Conservation (phyloP, 2,113 vertebrate genomes). For the Pituophis catenifer region DNA sequence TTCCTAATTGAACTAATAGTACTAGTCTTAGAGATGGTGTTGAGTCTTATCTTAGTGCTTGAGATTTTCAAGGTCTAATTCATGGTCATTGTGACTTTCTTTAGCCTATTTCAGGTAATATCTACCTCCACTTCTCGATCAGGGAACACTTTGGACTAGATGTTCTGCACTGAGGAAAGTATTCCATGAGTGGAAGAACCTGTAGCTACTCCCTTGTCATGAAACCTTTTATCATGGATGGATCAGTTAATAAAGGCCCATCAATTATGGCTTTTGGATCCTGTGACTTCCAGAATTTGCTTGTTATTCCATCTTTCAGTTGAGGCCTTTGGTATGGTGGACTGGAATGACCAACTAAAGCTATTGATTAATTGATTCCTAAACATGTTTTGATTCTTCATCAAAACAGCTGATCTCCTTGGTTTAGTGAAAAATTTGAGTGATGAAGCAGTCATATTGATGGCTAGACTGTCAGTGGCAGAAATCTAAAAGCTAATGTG, state of each 20-base stretch:
- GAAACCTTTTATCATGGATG: neutral
- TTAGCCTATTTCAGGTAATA: neutral
- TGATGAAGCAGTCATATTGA: neutral
- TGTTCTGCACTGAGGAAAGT: neutral
- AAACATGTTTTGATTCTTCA: neutral
- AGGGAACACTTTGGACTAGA: neutral
- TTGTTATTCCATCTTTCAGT: neutral
- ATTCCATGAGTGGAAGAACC: neutral
- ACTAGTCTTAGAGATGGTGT: neutral
- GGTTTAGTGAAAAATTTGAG: neutral
- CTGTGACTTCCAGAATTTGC: neutral
- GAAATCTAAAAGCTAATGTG: neutral
- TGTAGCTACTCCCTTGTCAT: neutral
- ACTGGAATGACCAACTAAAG: neutral
- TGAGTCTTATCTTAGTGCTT: neutral
- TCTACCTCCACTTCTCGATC: neutral
- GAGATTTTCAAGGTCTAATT: neutral
- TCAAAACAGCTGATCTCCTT: neutral
- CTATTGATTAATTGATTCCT: neutral
- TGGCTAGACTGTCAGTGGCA: neutral
- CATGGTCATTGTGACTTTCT: neutral
- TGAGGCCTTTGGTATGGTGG: neutral
- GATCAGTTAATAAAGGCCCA: neutral
- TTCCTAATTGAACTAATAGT: neutral
- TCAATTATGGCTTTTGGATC: neutral